A percentile compares a stretch with the other conserved stretches of the same genome.
phyloP scores from a whole-genome alignment of 2,888 invertebrate species.

The Lepidochrysops patricia region DNA sequence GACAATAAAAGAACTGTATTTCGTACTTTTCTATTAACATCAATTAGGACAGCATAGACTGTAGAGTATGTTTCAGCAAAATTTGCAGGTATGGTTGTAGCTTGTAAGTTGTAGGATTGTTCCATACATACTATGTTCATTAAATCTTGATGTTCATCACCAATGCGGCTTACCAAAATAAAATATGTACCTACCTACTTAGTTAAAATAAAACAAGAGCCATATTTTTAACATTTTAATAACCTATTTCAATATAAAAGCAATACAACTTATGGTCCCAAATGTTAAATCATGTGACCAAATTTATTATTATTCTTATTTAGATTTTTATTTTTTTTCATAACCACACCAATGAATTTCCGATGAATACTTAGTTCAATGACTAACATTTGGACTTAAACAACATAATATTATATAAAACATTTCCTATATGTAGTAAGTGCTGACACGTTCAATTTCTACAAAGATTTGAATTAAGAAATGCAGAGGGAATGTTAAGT shows the following conservation, averaged over 20 bases:
- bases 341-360: slow-evolving; percentile 4
- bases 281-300: slow-evolving; percentile 21
- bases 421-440: slow-evolving; percentile 1
- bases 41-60: no score
- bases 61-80: no score
- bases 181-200: no score
- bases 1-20: no score
- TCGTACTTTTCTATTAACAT: no score
- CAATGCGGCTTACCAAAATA: no score
- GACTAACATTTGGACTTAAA: slow-evolving; percentile 13
- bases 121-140: no score
- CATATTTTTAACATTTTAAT: slow-evolving; percentile 17
- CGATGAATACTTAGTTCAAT: neutral
- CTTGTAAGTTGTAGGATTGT: no score
- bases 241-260: slow-evolving; percentile 16
- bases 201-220: neutral
- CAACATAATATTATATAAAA: slow-evolving; percentile 6
- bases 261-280: slow-evolving; percentile 20
- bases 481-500: slow-evolving; percentile 14
- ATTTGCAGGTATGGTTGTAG: no score
- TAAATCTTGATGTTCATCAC: no score
- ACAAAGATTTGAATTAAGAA: neutral
- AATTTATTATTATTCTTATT: slow-evolving; percentile 9
- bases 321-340: slow-evolving; percentile 9
- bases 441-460: neutral